Evolutionary conservation across 2,113 vertebrate species (phyloP).

Genomic region (Trematocara variabile): DNA sequence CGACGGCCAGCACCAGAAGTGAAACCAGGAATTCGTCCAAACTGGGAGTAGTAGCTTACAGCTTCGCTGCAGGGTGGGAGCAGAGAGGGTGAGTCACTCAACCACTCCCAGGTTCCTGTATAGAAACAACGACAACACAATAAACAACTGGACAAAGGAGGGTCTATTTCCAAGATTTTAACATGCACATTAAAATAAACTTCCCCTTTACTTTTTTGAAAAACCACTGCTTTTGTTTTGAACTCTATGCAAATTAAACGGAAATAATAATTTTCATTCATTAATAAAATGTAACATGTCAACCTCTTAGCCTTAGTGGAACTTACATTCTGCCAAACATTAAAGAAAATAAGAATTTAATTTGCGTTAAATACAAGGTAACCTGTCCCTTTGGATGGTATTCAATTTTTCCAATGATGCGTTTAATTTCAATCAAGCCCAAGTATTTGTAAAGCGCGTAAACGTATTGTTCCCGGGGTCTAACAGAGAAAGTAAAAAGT

Average conservation of each 20-base stretch:
- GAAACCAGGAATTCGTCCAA: slow-evolving; percentile 75
- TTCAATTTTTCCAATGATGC: neutral
- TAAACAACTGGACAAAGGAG: neutral
- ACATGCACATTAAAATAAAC: neutral
- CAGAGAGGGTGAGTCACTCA: slow-evolving; percentile 78
- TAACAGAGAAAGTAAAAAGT: neutral
- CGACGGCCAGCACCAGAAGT: slow-evolving; percentile 63
- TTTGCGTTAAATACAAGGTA: neutral
- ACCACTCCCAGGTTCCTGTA: slow-evolving; percentile 86
- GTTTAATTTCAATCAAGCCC: neutral
- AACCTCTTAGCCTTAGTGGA: neutral
- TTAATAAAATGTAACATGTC: neutral
- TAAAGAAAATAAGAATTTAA: neutral
- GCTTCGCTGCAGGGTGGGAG: slow-evolving; percentile 72
- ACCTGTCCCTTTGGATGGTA: neutral
- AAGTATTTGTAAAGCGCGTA: neutral
- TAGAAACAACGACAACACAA: neutral
- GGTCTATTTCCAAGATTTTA: neutral
- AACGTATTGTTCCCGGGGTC: neutral
- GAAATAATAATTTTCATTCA: neutral
- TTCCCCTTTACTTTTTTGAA: neutral
- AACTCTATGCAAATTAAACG: neutral
- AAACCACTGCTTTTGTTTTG: neutral
- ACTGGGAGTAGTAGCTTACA: slow-evolving; percentile 76
- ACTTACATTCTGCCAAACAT: neutral